Base-by-base conservation (phyloP, 2,113 vertebrate genomes). In the Trematocara stigmaticum region DNA sequence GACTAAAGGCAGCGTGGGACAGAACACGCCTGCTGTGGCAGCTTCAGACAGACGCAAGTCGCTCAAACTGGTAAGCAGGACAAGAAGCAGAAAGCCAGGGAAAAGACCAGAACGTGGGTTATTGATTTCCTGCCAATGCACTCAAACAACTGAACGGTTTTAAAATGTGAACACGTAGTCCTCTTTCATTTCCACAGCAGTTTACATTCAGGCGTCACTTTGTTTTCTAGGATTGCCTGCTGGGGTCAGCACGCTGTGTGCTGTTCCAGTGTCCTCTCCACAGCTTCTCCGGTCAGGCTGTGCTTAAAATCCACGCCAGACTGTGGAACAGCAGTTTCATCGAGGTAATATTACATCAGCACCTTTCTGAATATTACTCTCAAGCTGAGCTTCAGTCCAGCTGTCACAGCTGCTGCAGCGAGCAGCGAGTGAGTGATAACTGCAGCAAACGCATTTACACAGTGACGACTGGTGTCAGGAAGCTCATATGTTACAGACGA, bases 291-390 rank as follows among this genome's bases (percentile, higher is more conserved):
- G 97, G 97, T 0, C 94, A 95, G 0, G 96, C 97, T 0, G 92
- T 96, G 76, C 95, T 99, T 76, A 97, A 89, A 0, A 95, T 98
- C 26, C 96, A 96, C 20, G 98, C 97, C 16, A 95, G 97, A 13
- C 94, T 99, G 78, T 99, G 98, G 98, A 99, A 99, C 93, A 95
- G 97, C 94, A 99, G 97, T 15, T 99, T 99, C 88, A 96, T 98
- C 84, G 98, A 99, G 97, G 98, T 76, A 51, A 76, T 26, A 69
- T 9, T 45, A 38, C 53, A 66, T 61, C 45, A 47, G 35, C 29
- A 53, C 20, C 38, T 85, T 7, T 52, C 2, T 64, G 49, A 29
- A 0, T 8, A 35, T 84, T 38, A 61, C 51, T 45, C 74, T 52
- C 6, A 47, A 26, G 15, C 56, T 69, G 5, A 80, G 53, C 31